Conservation (phyloP, 2,113 vertebrate genomes). For the Falcunculus frontatus region DNA sequence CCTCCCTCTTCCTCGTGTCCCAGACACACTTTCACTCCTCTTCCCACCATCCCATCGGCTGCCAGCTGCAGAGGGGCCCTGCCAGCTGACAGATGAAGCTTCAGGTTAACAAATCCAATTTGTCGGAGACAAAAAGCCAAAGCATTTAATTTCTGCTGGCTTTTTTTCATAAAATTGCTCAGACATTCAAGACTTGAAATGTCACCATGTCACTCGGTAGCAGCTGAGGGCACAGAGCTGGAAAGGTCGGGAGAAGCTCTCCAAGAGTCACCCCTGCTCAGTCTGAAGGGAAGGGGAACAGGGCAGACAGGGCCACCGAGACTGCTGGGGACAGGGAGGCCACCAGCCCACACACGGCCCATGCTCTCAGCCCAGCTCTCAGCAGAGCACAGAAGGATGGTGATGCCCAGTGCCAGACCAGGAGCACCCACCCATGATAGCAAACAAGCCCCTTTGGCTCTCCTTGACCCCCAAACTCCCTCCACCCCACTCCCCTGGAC, state of each 20-base stretch:
- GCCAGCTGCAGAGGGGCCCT: background rate
- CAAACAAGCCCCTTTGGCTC: background rate
- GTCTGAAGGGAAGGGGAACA: background rate
- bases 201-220: background rate
- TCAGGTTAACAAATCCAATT: conserved; percentile 41
- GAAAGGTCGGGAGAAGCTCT: background rate
- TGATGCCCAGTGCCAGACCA: background rate
- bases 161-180: background rate
- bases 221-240: background rate
- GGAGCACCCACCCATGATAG: fast-evolving
- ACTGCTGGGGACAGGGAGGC: background rate
- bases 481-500: background rate
- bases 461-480: background rate
- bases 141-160: background rate
- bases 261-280: background rate
- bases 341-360: background rate
- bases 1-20: fast-evolving
- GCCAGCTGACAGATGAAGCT: background rate
- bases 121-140: conserved; percentile 11
- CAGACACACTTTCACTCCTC: background rate
- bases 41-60: background rate
- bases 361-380: background rate
- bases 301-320: background rate
- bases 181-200: conserved; percentile 18
- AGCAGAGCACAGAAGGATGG: background rate